phyloP scores from a whole-genome alignment of 2,797 vertebrate species.

The Scleropages formosus region DNA sequence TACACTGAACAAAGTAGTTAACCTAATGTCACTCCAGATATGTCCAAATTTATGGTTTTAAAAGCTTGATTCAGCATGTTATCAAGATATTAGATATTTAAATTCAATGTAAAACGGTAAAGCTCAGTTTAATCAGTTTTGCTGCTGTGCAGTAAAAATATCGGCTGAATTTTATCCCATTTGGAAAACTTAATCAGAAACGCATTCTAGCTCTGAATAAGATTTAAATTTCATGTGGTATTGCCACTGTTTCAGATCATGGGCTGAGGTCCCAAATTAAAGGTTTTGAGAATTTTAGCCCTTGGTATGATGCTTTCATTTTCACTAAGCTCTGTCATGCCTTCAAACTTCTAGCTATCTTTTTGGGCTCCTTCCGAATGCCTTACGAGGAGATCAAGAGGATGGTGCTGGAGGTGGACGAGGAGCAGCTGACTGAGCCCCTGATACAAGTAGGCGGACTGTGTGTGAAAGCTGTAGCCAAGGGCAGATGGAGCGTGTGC shows the following conservation, averaged over 20 bases:
- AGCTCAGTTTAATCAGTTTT: neutral
- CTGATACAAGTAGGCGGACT: constrained; percentile 85
- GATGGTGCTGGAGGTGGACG: constrained; percentile 91
- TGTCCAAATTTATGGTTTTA: too few species aligned
- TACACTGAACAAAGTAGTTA: too few species aligned
- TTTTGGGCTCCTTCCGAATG: constrained; percentile 91
- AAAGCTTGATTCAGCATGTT: too few species aligned
- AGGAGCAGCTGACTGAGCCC: constrained; percentile 86
- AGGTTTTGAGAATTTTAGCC: neutral
- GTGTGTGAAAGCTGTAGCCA: too few species aligned
- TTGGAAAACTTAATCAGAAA: too few species aligned
- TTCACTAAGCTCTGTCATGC: neutral
- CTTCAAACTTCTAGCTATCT: constrained; percentile 76
- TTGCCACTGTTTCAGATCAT: neutral
- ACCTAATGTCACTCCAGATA: too few species aligned
- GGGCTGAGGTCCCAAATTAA: neutral
- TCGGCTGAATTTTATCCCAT: too few species aligned
- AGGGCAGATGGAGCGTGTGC: too few species aligned
- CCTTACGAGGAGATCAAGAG: constrained; percentile 90
- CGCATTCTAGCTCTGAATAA: too few species aligned
- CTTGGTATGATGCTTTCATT: neutral
- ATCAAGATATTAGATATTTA: neutral
- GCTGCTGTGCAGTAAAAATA: neutral
- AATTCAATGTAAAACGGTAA: neutral
- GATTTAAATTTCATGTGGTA: too few species aligned